Percentiles rank a stretch among this genome's conserved stretches.
Evolutionary conservation across 2,888 invertebrate species (phyloP).

Genomic region (Blomia tropicalis): DNA sequence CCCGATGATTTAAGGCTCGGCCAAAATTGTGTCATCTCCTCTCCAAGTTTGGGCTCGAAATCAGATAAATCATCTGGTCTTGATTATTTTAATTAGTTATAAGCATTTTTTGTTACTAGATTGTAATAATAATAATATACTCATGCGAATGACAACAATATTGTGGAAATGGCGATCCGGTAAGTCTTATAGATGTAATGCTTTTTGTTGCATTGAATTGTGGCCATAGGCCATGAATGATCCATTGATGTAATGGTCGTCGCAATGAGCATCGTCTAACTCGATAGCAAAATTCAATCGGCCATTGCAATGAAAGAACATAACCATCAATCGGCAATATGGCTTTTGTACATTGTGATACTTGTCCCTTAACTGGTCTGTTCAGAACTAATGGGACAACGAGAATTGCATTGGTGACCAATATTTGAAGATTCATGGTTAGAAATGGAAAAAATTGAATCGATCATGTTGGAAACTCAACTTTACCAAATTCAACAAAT

Average conservation of each 20-base stretch:
- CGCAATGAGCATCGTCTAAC: not conserved
- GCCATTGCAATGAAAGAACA: slow-evolving; percentile 19
- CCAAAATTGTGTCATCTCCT: not conserved
- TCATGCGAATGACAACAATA: slow-evolving; percentile 7
- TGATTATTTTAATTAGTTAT: not conserved
- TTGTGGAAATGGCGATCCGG: not conserved
- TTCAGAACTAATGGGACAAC: too few relatives aligned
- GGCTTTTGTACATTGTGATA: too few relatives aligned
- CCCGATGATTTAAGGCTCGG: not conserved
- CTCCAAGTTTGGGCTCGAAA: not conserved
- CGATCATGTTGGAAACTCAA: too few relatives aligned
- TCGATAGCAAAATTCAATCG: slow-evolving; percentile 12
- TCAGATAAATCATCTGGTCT: not conserved
- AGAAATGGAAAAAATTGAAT: too few relatives aligned
- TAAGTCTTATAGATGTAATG: not conserved
- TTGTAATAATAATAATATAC: not conserved
- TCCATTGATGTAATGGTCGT: not conserved
- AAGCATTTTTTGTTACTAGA: not conserved
- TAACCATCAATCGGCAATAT: not conserved
- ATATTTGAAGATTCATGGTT: too few relatives aligned
- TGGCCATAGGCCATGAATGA: slow-evolving; percentile 20
- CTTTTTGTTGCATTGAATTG: slow-evolving; percentile 1
- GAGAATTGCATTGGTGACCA: too few relatives aligned
- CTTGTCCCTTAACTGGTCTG: too few relatives aligned
- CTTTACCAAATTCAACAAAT: too few relatives aligned